Percentiles rank a stretch among this genome's conserved stretches.
phyloP scores from a whole-genome alignment of 64 coral and sea anemone genomes.

The Montipora cactus region DNA sequence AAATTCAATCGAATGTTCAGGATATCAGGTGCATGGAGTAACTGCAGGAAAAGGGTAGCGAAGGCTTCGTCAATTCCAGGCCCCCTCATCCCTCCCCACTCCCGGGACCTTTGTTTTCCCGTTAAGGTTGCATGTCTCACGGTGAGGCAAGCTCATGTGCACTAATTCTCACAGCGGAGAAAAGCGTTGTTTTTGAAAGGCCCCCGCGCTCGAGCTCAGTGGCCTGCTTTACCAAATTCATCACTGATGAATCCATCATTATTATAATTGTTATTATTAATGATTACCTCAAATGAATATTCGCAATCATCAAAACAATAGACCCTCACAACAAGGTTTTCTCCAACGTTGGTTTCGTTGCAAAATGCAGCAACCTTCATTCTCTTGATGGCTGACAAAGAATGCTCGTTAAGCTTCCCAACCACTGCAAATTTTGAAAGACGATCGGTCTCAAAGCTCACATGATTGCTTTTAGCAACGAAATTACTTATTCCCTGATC shows the following conservation, averaged over 20 bases:
- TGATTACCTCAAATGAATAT: constrained; percentile 26
- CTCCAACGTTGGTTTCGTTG: constrained; percentile 22
- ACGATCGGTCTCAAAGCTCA: constrained; percentile 9
- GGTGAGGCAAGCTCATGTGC: too few species aligned
- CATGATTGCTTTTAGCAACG: constrained; percentile 27
- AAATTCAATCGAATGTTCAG: neutral
- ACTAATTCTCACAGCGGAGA: too few species aligned
- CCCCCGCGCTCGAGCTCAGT: too few species aligned
- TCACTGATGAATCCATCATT: too few species aligned
- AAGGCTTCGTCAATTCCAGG: too few species aligned
- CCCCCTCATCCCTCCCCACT: too few species aligned
- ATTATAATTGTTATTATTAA: too few species aligned
- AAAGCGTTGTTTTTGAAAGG: too few species aligned
- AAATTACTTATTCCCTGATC: neutral
- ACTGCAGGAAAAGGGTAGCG: neutral
- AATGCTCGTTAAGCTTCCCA: constrained; percentile 8
- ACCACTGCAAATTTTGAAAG: constrained; percentile 41
- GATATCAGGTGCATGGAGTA: neutral
- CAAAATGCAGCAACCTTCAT: constrained; percentile 57
- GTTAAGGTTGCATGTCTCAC: too few species aligned
- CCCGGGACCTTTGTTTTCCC: too few species aligned
- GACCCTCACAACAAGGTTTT: constrained; percentile 12
- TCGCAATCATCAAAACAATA: constrained; percentile 55
- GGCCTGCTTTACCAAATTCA: too few species aligned
- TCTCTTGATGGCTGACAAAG: constrained; percentile 14